A percentile compares a stretch with the other conserved stretches of the same genome.
These are phyloP conservation scores for Hipparchia semele DNA, from an alignment of 2,888 invertebrate species.

Conservation along the genomic window DNA sequence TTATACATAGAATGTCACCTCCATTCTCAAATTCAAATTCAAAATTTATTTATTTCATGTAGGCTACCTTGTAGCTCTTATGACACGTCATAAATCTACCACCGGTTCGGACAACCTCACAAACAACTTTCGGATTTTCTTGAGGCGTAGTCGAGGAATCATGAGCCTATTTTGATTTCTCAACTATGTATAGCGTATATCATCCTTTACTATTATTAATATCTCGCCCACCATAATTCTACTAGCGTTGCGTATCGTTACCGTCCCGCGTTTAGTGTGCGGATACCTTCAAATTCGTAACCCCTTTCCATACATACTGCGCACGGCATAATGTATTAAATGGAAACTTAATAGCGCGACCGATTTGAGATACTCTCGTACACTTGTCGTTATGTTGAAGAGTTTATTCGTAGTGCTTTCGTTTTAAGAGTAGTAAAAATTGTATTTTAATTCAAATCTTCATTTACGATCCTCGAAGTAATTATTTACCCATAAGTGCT, in stretches of 20 bases:
- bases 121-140: too few species aligned
- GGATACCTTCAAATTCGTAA: slow-evolving; percentile 21
- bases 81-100: too few species aligned
- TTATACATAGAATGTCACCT: too few species aligned
- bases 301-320: slow-evolving; percentile 36
- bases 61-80: too few species aligned
- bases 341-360: slow-evolving; percentile 40
- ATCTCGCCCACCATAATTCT: too few species aligned
- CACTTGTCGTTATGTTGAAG: slow-evolving; percentile 31
- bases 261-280: background rate
- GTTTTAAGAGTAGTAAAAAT: slow-evolving; percentile 35
- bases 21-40: too few species aligned
- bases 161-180: too few species aligned
- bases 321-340: slow-evolving; percentile 38
- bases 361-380: slow-evolving; percentile 38
- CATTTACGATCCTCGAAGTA: slow-evolving; percentile 11
- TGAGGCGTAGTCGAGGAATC: too few species aligned
- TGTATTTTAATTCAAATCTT: slow-evolving; percentile 29
- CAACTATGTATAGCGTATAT: too few species aligned
- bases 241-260: background rate
- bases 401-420: slow-evolving; percentile 27
- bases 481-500: slow-evolving; percentile 14
- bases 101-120: too few species aligned
- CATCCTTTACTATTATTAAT: background rate
- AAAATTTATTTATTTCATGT: too few species aligned